A percentile compares a stretch with the other conserved stretches of the same genome.
Conservation (phyloP, 2,113 vertebrate species). For the Microtus ochrogaster region DNA sequence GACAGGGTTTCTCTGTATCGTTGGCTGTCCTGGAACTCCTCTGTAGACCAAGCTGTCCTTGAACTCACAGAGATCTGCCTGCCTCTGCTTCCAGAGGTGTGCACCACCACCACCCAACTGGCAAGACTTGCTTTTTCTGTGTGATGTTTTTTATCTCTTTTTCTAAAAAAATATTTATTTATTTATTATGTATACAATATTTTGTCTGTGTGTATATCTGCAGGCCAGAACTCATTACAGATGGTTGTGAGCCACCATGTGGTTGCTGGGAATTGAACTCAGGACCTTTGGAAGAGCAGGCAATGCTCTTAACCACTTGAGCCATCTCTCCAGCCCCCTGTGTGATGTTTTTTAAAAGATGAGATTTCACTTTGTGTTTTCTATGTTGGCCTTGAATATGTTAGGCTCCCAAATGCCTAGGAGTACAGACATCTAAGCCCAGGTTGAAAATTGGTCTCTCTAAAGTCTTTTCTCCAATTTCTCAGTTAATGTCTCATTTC, state of each 20-base stretch:
- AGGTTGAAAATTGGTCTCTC: not conserved
- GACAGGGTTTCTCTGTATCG: not conserved
- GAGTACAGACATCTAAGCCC: not conserved
- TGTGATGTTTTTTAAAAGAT: not conserved
- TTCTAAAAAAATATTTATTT: too few species aligned
- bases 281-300: too few species aligned
- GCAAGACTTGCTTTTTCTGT: not conserved
- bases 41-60: not conserved
- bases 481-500: not conserved
- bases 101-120: not conserved
- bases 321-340: too few species aligned
- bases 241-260: too few species aligned
- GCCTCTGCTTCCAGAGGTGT: not conserved
- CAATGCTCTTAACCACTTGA: too few species aligned
- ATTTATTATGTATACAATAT: too few species aligned
- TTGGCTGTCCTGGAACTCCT: not conserved
- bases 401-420: not conserved
- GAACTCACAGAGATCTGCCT: not conserved
- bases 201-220: too few species aligned
- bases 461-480: not conserved
- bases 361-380: not conserved
- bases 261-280: too few species aligned
- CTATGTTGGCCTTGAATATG: not conserved
- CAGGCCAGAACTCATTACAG: too few species aligned
- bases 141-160: not conserved